Conservation (phyloP, 2,888 invertebrate species). For the Lycia hirtaria region DNA sequence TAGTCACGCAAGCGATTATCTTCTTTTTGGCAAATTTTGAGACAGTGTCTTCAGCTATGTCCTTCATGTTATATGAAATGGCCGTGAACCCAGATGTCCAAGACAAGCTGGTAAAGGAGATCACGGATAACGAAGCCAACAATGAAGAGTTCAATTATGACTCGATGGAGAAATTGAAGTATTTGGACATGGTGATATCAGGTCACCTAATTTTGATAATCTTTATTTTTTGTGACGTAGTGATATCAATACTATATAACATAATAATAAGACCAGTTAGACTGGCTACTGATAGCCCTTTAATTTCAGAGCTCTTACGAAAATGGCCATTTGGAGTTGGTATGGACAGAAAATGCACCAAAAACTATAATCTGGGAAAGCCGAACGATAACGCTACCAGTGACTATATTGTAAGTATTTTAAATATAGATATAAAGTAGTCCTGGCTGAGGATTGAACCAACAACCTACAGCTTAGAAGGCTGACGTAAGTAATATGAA, state of each 20-base stretch:
- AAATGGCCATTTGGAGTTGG: slow-evolving; percentile 72
- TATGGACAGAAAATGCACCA: slow-evolving; percentile 77
- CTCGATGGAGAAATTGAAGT: slow-evolving; percentile 79
- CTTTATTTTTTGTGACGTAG: neutral
- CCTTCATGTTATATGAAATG: slow-evolving; percentile 84
- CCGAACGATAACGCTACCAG: slow-evolving; percentile 50
- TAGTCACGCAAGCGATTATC: slow-evolving; percentile 74
- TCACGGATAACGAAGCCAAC: slow-evolving; percentile 70
- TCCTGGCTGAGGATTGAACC: neutral
- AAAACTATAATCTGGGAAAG: slow-evolving; percentile 75
- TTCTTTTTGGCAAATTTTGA: slow-evolving; percentile 85
- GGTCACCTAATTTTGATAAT: slow-evolving; percentile 53
- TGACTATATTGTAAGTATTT: slow-evolving; percentile 54
- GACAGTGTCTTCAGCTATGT: slow-evolving; percentile 68
- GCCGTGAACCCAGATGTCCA: slow-evolving; percentile 85
- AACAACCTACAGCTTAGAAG: neutral
- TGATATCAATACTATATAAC: neutral
- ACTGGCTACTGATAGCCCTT: neutral
- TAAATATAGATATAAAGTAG: neutral
- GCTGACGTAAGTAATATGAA: no score
- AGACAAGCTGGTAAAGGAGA: slow-evolving; percentile 79
- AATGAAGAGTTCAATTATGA: slow-evolving; percentile 75
- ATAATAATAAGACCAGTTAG: neutral
- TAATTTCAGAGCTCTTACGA: slow-evolving; percentile 66
- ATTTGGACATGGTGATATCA: slow-evolving; percentile 86